phyloP scores from a whole-genome alignment of 2,113 vertebrate genomes.

The Eira barbara region DNA sequence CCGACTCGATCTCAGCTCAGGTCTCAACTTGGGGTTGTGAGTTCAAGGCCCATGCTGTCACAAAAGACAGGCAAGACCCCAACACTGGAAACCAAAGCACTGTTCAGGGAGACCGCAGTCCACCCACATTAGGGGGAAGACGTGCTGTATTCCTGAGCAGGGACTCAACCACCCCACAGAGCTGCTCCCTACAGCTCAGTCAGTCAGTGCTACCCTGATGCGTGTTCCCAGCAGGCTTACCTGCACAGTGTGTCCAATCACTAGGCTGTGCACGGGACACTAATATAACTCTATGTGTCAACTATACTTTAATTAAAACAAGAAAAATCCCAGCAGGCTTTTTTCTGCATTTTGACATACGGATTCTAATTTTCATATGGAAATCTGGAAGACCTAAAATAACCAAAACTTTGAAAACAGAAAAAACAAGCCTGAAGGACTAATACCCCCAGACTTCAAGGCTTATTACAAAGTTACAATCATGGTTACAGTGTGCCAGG shows the following conservation, averaged over 20 bases:
- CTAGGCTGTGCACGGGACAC: not conserved
- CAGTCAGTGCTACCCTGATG: too few species aligned
- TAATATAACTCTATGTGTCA: not conserved
- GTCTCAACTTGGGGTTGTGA: not conserved
- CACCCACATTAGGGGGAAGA: not conserved
- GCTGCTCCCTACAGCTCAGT: not conserved
- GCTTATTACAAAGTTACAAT: not conserved
- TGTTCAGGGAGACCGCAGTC: not conserved
- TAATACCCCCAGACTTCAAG: not conserved
- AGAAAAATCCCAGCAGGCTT: not conserved
- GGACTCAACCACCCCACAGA: not conserved
- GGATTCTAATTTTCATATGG: not conserved
- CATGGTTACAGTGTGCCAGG: not conserved
- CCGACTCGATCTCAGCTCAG: not conserved
- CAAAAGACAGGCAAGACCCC: not conserved
- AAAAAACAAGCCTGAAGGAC: not conserved
- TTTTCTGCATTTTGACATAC: not conserved
- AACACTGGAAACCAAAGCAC: not conserved
- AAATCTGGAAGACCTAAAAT: not conserved
- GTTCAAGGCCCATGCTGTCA: not conserved
- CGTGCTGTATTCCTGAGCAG: fast-evolving
- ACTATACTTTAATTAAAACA: not conserved
- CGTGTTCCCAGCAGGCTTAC: not conserved
- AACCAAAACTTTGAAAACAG: not conserved
- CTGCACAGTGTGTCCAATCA: not conserved